Evolutionary conservation across 1,140 invertebrate species (phyloP).

Genomic region (Microvelia longipes): DNA sequence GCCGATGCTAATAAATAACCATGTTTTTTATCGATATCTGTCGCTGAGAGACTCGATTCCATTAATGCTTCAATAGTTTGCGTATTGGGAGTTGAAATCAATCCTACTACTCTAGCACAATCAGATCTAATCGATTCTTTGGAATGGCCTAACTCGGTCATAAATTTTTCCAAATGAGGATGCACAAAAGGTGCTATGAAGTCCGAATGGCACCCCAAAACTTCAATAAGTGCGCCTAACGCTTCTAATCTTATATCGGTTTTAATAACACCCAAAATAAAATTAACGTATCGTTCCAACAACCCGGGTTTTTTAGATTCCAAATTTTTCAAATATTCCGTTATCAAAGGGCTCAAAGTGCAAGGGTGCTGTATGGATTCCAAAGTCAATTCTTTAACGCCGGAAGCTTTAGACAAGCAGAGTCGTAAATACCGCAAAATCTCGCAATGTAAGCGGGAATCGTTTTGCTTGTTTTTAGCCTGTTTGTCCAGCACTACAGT

Average conservation of each 20-base stretch:
- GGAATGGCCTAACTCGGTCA: not conserved
- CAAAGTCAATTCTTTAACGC: constrained; percentile 17
- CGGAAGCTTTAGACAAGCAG: constrained; percentile 40
- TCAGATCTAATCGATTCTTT: not conserved
- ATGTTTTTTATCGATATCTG: not conserved
- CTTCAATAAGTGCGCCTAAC: not conserved
- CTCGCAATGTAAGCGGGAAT: constrained; percentile 30
- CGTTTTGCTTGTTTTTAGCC: not conserved
- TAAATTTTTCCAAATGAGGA: not conserved
- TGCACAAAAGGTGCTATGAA: not conserved
- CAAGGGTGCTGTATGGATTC: constrained; percentile 9
- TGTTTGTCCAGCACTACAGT: not conserved
- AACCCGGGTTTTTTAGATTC: constrained; percentile 2
- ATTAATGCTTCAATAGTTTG: not conserved
- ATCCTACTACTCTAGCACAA: not conserved
- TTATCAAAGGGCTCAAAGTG: constrained; percentile 22
- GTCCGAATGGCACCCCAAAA: not conserved
- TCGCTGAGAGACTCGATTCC: not conserved
- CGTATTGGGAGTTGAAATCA: not conserved
- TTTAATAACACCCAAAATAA: constrained; percentile 28
- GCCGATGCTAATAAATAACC: not conserved
- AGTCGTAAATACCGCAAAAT: constrained; percentile 60
- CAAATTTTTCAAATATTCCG: constrained; percentile 19
- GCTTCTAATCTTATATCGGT: constrained; percentile 22
- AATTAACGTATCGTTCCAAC: constrained; percentile 24